Conservation (phyloP, 2,888 invertebrate genomes). For the Flabesymbios commensalis region DNA sequence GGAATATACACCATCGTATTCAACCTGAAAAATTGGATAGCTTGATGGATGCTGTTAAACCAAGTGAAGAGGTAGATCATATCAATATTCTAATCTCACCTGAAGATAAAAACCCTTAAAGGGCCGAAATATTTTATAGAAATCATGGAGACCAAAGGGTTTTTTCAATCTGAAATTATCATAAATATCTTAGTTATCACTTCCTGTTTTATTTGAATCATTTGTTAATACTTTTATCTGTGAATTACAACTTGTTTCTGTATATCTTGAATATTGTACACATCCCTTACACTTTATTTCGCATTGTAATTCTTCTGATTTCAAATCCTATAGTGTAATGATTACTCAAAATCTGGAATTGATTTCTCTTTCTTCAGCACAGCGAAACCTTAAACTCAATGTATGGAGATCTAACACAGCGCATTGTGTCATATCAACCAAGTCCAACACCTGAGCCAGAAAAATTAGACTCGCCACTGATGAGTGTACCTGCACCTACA, state of each 20-base stretch:
- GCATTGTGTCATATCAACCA: conserved; percentile 75
- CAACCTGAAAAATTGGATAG: conserved; percentile 79
- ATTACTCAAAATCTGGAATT: background rate
- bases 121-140: background rate
- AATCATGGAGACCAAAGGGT: no score
- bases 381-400: conserved; percentile 82
- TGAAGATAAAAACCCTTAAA: background rate
- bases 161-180: no score
- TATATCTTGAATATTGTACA: no score
- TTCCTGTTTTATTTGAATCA: no score
- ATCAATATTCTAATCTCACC: background rate
- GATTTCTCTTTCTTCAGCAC: conserved; percentile 66
- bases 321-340: background rate
- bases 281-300: background rate
- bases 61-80: conserved; percentile 47
- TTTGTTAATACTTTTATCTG: no score
- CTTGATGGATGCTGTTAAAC: conserved; percentile 77
- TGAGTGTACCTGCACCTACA: conserved; percentile 82
- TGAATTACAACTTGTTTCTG: no score
- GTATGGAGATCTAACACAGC: conserved; percentile 78
- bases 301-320: no score
- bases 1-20: conserved; percentile 86
- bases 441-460: conserved; percentile 70
- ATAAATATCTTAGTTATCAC: no score
- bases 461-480: conserved; percentile 79